A percentile compares a stretch with the other conserved stretches of the same genome.
Evolutionary conservation across 2,888 invertebrate species (phyloP).

Genomic region (Litoditis marina): DNA sequence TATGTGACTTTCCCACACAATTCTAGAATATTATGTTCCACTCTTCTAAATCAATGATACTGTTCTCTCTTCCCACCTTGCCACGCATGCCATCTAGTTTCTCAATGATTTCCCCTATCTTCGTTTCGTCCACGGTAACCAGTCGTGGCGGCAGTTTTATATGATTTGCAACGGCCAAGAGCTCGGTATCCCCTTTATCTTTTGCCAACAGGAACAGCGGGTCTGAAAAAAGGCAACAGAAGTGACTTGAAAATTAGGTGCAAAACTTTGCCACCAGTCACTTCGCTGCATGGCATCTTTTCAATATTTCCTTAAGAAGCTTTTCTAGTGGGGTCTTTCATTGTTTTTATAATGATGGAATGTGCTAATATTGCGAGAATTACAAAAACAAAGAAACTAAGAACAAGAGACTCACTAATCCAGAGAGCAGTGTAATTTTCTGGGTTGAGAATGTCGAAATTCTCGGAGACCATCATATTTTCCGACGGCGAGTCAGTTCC

Average conservation of each 20-base stretch:
- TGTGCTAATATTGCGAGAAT: too few species aligned
- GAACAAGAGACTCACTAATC: slow-evolving; percentile 43
- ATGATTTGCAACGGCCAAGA: slow-evolving; percentile 20
- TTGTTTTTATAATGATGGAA: too few species aligned
- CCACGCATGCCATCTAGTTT: slow-evolving; percentile 17
- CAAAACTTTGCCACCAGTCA: too few species aligned
- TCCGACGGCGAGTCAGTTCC: slow-evolving; percentile 59
- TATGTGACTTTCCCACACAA: not conserved
- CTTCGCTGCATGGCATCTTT: too few species aligned
- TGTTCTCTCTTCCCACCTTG: too few species aligned
- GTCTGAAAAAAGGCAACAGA: slow-evolving; percentile 40
- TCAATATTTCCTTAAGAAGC: too few species aligned
- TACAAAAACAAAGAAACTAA: slow-evolving; percentile 28
- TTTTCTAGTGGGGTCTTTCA: too few species aligned
- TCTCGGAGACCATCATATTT: slow-evolving; percentile 48
- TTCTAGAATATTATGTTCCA: too few species aligned
- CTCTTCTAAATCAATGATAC: not conserved
- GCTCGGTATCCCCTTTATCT: slow-evolving; percentile 27
- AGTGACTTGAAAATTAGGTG: too few species aligned
- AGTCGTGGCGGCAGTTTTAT: slow-evolving; percentile 30
- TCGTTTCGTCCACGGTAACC: slow-evolving; percentile 42
- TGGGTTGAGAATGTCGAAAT: slow-evolving; percentile 47
- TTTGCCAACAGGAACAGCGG: slow-evolving; percentile 50
- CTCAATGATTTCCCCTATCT: slow-evolving; percentile 30
- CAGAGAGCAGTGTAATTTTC: slow-evolving; percentile 49